Base-by-base conservation (phyloP, 2,113 vertebrate species). In the Corythornis vintsioides region DNA sequence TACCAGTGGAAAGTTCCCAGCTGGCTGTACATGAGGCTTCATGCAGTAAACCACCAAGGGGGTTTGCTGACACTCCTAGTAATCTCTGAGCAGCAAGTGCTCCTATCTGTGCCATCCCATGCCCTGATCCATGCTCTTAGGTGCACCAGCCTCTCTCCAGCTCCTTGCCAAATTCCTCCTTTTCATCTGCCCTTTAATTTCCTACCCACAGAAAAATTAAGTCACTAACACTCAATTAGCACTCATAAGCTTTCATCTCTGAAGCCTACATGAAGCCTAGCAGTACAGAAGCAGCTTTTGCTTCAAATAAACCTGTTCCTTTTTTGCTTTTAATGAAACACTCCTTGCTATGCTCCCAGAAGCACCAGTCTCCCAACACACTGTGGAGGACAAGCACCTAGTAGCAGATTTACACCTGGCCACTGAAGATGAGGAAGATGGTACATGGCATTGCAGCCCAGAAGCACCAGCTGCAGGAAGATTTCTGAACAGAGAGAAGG, bases 1-100 rank as follows among this genome's bases (percentile, higher is more conserved):
- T 42, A 60, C 38, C 57, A 90, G 79, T 79, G 83, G 75, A 83
- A 94, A 90, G 63, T 64, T 93, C 56, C 75, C 71, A 90, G 79
- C 31, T 33, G 61, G 66, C 33, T 45, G 18, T 20, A 55, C 2
- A 1, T 3, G 26, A 63, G 21, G 24, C 19, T 73, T 42, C 1
- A 0, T 8, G 33, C 53, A 64, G 28, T 17, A 35, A 66, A 55
- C 13, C 48, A 8, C 47, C 5, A 24, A 33, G 35, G 5, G 29
- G 38, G 16, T 55, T 57, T 80, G 31, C 31, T 72, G 72, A 14
- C 10, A 8, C 33, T n/a, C 52, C 43, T 0, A 1, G 28, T 4
- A 5, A 6, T 19, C 24, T 14, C 28, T 3, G n/a, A 76, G 47
- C 35, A 56, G 52, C 1, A 16, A 76, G 64, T 1, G 1, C 18